Evolutionary conservation across 2,888 invertebrate species (phyloP), one percentile per base, ranked within the genome.

Genomic region (Apodemia mormo): DNA sequence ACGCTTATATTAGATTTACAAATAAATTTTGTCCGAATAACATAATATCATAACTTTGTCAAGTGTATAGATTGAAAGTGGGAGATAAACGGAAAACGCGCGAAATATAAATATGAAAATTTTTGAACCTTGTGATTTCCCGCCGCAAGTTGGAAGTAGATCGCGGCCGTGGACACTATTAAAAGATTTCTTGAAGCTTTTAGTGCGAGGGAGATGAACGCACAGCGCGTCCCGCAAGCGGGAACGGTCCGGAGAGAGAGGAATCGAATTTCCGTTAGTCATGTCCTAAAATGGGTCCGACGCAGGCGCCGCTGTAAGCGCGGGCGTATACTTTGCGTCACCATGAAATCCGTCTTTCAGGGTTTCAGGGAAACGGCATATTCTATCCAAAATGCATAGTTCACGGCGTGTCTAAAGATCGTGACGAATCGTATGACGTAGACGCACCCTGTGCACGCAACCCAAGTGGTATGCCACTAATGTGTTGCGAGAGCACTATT

Each of bases 241-340:
- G 77, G 93, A 93, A 86, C 92, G 86, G 87, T 88, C 80, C 86
- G 84, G 89, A 90, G 86, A 86, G 89, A 89, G 90, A 89, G 92
- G 93, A 91, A 91, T 94, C 94, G 93, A 93, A 95, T 95, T 95
- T 95, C 95, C 94, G 93, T 94, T 94, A 94, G 94, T 94, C 94
- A 94, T 95, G 95, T 95, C 95, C 95, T 95, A 95, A 95, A 95
- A 95, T 95, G 95, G 95, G 94, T 91, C 90, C 93, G 94, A 88
- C 90, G 87, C 90, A 91, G 94, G 95, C 94, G 91, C 92, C 90
- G 93, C 90, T 90, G 91, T 90, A 90, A 89, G 92, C 91, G 92
- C 91, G 93, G 92, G 92, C 92, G 91, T 90, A 85, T 84, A 84
- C 88, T 90, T 88, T 91, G 83, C 92, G 92, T 93, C 92, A 92